Evolutionary conservation across 2,113 vertebrate genomes (phyloP).

Genomic region (Pterophyllum scalare): DNA sequence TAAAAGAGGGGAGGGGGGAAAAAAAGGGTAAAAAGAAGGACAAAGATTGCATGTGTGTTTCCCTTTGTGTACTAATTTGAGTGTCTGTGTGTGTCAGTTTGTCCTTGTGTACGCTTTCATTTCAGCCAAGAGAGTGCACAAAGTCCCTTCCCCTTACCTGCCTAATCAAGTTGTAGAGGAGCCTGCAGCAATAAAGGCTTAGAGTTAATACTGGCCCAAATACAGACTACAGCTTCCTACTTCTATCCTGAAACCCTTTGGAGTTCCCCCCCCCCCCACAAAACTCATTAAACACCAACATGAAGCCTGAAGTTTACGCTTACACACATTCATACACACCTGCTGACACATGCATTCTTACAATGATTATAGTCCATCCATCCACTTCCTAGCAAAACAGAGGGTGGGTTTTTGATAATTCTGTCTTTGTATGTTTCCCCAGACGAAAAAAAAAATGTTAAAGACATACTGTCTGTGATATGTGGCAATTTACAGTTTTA

Average conservation of each 20-base stretch:
- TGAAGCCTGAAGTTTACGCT: slow-evolving; percentile 23
- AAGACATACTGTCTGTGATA: slow-evolving; percentile 12
- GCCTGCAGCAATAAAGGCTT: slow-evolving; percentile 41
- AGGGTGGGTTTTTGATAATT: slow-evolving; percentile 33
- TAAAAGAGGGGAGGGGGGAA: neutral
- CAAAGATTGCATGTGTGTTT: slow-evolving; percentile 15
- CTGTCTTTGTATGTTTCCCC: slow-evolving; percentile 28
- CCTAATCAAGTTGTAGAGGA: slow-evolving; percentile 47
- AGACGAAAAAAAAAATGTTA: slow-evolving; percentile 33
- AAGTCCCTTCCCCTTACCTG: slow-evolving; percentile 42
- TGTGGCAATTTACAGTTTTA: slow-evolving; percentile 12
- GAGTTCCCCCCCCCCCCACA: slow-evolving; percentile 45
- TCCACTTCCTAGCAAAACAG: slow-evolving; percentile 5
- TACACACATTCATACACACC: slow-evolving; percentile 42
- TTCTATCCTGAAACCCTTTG: slow-evolving; percentile 46
- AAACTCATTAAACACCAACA: slow-evolving; percentile 62
- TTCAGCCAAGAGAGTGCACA: slow-evolving; percentile 16
- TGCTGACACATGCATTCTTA: slow-evolving; percentile 62
- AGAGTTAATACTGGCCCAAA: slow-evolving; percentile 44
- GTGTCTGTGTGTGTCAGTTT: neutral
- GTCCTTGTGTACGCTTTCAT: slow-evolving; percentile 27
- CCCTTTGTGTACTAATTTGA: neutral
- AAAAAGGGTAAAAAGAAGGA: neutral
- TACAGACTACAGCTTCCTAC: slow-evolving; percentile 17
- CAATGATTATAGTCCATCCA: slow-evolving; percentile 60